Percentiles rank a stretch among this genome's conserved stretches.
Evolutionary conservation across 1,140 invertebrate genomes (phyloP).

Genomic region (Choristoneura fumiferana): DNA sequence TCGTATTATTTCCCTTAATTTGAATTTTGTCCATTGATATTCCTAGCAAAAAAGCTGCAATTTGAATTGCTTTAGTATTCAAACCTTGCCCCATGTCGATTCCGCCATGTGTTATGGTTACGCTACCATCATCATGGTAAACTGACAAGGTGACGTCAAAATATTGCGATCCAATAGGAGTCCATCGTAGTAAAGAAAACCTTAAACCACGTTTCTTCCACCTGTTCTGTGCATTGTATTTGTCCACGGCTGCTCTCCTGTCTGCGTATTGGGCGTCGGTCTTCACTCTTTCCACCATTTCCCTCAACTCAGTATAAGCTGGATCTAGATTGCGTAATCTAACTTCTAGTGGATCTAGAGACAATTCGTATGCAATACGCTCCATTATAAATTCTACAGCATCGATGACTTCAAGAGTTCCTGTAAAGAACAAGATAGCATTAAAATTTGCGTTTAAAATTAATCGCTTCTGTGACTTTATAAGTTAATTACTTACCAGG

Average conservation of each 20-base stretch:
- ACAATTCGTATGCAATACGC: conserved; percentile 84
- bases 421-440: conserved; percentile 58
- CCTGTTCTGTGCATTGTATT: conserved; percentile 84
- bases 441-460: not conserved
- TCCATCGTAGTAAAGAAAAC: conserved; percentile 82
- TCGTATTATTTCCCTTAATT: conserved; percentile 82
- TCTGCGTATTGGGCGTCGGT: conserved; percentile 80
- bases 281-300: conserved; percentile 80
- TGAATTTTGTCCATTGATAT: conserved; percentile 83
- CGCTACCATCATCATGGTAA: conserved; percentile 86
- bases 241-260: conserved; percentile 76
- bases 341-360: conserved; percentile 85
- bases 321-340: conserved; percentile 81
- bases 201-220: conserved; percentile 88
- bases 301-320: conserved; percentile 57
- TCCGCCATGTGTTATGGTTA: conserved; percentile 86
- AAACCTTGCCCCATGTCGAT: conserved; percentile 92
- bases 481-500: conserved; percentile 74
- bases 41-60: conserved; percentile 83
- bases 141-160: conserved; percentile 83
- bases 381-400: conserved; percentile 90
- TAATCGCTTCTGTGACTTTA: not conserved
- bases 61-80: conserved; percentile 86
- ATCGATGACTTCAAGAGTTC: conserved; percentile 81
- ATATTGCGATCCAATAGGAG: conserved; percentile 73